Evolutionary conservation across 2,888 invertebrate genomes (phyloP).

Genomic region (Caradrina kadenii): DNA sequence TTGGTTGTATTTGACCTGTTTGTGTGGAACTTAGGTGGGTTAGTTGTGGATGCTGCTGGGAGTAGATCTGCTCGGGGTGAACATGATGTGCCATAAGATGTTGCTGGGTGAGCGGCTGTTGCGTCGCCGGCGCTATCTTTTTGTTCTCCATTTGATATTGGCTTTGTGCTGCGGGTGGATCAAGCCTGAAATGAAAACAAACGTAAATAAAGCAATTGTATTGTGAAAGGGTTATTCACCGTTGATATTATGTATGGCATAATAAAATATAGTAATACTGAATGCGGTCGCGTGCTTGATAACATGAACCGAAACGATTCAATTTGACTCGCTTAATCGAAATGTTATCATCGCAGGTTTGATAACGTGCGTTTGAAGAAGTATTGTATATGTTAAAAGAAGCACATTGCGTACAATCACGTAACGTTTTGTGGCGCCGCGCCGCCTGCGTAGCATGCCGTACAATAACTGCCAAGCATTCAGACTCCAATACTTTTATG

Average conservation of each 20-base stretch:
- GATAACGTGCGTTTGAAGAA: constrained; percentile 72
- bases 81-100: constrained; percentile 88
- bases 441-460: constrained; percentile 3
- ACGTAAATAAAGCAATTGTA: constrained; percentile 40
- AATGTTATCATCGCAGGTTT: constrained; percentile 74
- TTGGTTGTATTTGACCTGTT: constrained; percentile 86
- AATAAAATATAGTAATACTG: constrained; percentile 46
- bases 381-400: constrained; percentile 57
- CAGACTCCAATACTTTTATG: constrained; percentile 23
- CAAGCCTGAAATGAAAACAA: constrained; percentile 91
- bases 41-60: constrained; percentile 86
- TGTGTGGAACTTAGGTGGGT: constrained; percentile 82
- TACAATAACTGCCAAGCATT: constrained; percentile 31
- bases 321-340: constrained; percentile 78
- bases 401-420: constrained; percentile 67
- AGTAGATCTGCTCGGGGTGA: constrained; percentile 87
- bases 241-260: constrained; percentile 40
- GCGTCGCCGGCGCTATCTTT: constrained; percentile 88
- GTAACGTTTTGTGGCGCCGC: constrained; percentile 54
- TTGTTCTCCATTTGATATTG: constrained; percentile 93
- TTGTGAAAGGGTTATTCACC: constrained; percentile 41
- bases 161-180: constrained; percentile 92
- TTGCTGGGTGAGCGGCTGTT: constrained; percentile 89
- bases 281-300: constrained; percentile 67
- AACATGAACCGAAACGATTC: constrained; percentile 74